Evolutionary conservation across 2,888 invertebrate genomes (phyloP).

Genomic region (Mycalesis mineus): DNA sequence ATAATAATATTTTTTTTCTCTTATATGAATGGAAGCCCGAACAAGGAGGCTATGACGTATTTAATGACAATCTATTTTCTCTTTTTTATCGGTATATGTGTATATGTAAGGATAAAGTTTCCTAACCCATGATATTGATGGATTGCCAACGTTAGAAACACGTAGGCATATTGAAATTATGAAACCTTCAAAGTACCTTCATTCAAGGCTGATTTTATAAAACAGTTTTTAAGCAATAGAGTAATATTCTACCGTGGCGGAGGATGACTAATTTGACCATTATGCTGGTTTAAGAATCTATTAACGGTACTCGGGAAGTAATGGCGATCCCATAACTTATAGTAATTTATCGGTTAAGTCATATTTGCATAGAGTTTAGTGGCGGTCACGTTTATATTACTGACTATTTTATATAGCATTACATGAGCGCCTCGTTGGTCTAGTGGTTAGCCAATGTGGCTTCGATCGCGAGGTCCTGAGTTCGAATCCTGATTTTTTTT

Average conservation of each 20-base stretch:
- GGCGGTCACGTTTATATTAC: neutral
- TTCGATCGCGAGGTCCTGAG: too few relatives aligned
- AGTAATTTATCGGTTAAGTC: slow-evolving; percentile 45
- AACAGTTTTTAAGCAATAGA: slow-evolving; percentile 33
- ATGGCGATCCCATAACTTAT: slow-evolving; percentile 48
- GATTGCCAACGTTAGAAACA: neutral
- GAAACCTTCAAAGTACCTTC: neutral
- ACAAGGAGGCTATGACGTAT: too few relatives aligned
- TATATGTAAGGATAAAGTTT: too few relatives aligned
- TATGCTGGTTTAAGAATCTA: slow-evolving; percentile 53
- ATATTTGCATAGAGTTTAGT: slow-evolving; percentile 43
- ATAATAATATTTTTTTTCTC: too few relatives aligned
- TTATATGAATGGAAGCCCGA: too few relatives aligned
- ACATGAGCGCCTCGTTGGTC: too few relatives aligned
- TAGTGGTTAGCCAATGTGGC: too few relatives aligned
- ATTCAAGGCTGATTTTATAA: neutral
- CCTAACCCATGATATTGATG: too few relatives aligned
- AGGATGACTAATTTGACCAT: slow-evolving; percentile 59
- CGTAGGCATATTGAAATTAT: neutral
- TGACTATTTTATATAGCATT: too few relatives aligned
- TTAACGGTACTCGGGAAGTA: slow-evolving; percentile 52
- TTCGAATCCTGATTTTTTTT: too few relatives aligned
- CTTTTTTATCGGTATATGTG: too few relatives aligned
- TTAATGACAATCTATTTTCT: too few relatives aligned
- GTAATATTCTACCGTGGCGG: slow-evolving; percentile 47